Percentiles rank a stretch among this genome's conserved stretches.
Evolutionary conservation across 2,888 invertebrate species (phyloP).

Genomic region (Clepsis dumicolana): DNA sequence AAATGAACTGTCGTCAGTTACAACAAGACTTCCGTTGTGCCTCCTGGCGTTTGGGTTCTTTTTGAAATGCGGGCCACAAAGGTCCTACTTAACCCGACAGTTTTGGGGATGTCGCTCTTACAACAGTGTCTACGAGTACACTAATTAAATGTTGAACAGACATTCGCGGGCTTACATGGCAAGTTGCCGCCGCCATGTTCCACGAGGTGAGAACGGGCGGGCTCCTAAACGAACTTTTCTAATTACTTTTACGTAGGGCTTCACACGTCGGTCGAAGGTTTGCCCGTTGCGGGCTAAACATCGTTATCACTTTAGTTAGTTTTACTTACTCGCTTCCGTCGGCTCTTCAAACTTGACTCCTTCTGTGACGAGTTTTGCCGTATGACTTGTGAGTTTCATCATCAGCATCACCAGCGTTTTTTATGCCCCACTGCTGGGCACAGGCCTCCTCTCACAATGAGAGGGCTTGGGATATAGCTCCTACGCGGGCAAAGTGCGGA

Average conservation of each 20-base stretch:
- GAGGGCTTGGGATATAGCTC: too few species aligned
- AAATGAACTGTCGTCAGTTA: constrained; percentile 14
- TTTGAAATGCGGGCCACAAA: constrained; percentile 16
- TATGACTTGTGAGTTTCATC: constrained; percentile 9
- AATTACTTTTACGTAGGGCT: constrained; percentile 58
- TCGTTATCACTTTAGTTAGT: constrained; percentile 44
- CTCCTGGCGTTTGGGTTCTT: constrained; percentile 21
- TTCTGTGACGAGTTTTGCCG: constrained; percentile 18
- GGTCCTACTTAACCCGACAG: constrained; percentile 51
- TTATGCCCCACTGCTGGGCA: too few species aligned
- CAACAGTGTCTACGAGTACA: constrained; percentile 55
- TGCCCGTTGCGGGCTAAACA: constrained; percentile 43
- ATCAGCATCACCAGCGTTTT: too few species aligned
- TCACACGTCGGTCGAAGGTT: constrained; percentile 46
- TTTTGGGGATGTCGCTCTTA: constrained; percentile 56
- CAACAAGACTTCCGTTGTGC: constrained; percentile 19
- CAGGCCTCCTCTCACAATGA: too few species aligned
- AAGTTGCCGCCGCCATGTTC: constrained; percentile 42
- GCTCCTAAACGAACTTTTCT: constrained; percentile 59
- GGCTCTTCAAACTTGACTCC: constrained; percentile 37
- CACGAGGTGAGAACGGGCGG: constrained; percentile 54
- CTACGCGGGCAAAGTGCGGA: too few species aligned
- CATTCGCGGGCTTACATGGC: constrained; percentile 45
- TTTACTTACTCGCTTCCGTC: constrained; percentile 35
- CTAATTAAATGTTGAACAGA: constrained; percentile 60